Evolutionary conservation across 2,888 invertebrate genomes (phyloP).

Genomic region (Lycocerus yunnanus): DNA sequence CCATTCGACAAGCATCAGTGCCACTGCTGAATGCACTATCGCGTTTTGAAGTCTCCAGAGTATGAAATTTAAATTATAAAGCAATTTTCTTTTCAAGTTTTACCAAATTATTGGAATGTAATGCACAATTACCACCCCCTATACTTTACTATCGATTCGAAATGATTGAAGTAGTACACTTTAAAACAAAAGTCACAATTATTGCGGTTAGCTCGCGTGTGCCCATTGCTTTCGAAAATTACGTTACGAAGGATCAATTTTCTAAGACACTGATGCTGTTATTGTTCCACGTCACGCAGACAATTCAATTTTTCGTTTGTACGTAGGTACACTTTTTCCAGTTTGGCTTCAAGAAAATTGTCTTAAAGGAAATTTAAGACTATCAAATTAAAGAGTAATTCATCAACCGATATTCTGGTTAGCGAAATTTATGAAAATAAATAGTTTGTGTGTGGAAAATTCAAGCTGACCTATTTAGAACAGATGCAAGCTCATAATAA

Average conservation of each 20-base stretch:
- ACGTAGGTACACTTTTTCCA: conserved; percentile 6
- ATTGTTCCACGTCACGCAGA: conserved; percentile 23
- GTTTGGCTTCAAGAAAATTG: conserved; percentile 7
- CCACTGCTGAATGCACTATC: neutral
- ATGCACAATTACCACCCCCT: neutral
- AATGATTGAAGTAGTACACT: neutral
- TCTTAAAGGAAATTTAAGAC: neutral
- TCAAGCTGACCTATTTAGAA: neutral
- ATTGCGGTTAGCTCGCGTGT: neutral
- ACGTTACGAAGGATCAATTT: conserved; percentile 17
- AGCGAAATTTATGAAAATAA: neutral
- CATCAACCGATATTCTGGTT: neutral
- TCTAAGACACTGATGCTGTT: conserved; percentile 20
- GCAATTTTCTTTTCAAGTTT: neutral
- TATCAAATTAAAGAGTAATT: neutral
- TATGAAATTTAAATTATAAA: neutral
- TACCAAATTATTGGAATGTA: neutral
- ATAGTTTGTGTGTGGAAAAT: neutral
- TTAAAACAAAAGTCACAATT: neutral
- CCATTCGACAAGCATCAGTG: no score
- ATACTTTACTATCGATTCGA: neutral
- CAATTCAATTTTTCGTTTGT: conserved; percentile 29
- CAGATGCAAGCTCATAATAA: neutral
- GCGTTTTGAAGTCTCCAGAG: neutral
- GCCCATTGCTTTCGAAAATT: conserved; percentile 9